These are phyloP conservation scores for Syngnathus floridae DNA, from an alignment of 2,113 vertebrate genomes.

Conservation along the genomic window DNA sequence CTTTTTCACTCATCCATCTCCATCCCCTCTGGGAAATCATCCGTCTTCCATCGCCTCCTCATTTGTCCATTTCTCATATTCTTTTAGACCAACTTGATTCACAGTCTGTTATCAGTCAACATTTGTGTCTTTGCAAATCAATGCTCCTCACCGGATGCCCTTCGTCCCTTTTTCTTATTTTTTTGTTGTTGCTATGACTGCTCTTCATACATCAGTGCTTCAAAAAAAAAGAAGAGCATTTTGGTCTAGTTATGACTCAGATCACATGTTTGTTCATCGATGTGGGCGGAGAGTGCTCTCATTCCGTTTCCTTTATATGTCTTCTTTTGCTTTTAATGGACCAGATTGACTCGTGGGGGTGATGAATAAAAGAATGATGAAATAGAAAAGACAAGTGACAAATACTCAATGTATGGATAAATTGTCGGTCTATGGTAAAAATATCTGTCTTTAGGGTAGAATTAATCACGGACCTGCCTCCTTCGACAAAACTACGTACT, in stretches of 20 bases:
- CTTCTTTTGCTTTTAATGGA: conserved; percentile 29
- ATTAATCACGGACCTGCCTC: background rate
- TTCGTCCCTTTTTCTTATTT: background rate
- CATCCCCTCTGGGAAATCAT: conserved; percentile 51
- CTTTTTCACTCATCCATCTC: conserved; percentile 28
- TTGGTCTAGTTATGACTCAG: conserved; percentile 39
- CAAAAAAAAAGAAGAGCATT: conserved; percentile 17
- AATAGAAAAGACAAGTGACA: conserved; percentile 27
- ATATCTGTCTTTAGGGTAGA: background rate
- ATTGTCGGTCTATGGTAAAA: background rate
- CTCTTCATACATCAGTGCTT: background rate
- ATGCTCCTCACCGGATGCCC: conserved; percentile 11
- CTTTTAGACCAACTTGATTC: conserved; percentile 19
- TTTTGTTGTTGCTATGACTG: background rate
- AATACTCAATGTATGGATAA: background rate
- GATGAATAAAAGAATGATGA: conserved; percentile 28
- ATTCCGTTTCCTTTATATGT: conserved; percentile 42
- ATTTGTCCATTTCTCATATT: conserved; percentile 33
- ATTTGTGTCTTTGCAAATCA: conserved; percentile 20
- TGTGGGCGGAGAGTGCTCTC: conserved; percentile 31
- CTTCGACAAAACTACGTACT: background rate
- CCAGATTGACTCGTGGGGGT: conserved; percentile 6
- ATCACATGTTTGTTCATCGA: conserved; percentile 35
- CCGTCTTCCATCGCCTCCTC: conserved; percentile 32
- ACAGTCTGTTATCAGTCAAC: conserved; percentile 38